These are phyloP conservation scores for Noctua janthina DNA, from an alignment of 2,888 invertebrate species.

Conservation along the genomic window DNA sequence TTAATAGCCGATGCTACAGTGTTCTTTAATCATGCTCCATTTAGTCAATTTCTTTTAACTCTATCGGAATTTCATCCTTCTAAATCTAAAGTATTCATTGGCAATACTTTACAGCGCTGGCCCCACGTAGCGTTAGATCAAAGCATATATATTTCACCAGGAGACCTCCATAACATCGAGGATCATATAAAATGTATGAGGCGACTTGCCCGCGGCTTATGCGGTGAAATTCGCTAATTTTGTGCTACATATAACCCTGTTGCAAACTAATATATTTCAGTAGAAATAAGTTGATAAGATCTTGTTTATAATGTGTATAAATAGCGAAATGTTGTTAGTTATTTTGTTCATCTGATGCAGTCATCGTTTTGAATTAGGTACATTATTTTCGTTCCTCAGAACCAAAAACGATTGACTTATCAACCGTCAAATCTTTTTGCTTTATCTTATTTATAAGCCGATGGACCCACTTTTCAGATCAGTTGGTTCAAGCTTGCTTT, in stretches of 20 bases:
- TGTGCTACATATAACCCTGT: conserved; percentile 6
- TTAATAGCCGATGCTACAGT: conserved; percentile 19
- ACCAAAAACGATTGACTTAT: neutral
- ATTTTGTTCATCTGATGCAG: neutral
- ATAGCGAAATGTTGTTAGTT: neutral
- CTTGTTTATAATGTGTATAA: neutral
- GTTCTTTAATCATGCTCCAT: conserved; percentile 40
- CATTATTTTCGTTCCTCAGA: neutral
- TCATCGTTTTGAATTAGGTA: neutral
- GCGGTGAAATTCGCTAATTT: conserved; percentile 30
- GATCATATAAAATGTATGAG: conserved; percentile 60
- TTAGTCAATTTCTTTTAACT: conserved; percentile 14
- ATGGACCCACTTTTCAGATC: neutral
- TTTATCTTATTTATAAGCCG: neutral
- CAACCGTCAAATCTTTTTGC: neutral
- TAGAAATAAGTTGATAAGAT: conserved; percentile 19
- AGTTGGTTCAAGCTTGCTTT: neutral
- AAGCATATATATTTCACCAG: conserved; percentile 54
- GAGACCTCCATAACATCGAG: conserved; percentile 8
- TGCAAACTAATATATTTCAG: conserved; percentile 6
- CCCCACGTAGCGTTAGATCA: conserved; percentile 28
- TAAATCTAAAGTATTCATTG: conserved; percentile 23
- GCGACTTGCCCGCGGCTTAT: conserved; percentile 18
- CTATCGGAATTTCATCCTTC: neutral
- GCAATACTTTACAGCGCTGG: conserved; percentile 27